These are phyloP conservation scores for Cylindroiulus punctatus DNA, from an alignment of 2,888 invertebrate species.

Conservation along the genomic window DNA sequence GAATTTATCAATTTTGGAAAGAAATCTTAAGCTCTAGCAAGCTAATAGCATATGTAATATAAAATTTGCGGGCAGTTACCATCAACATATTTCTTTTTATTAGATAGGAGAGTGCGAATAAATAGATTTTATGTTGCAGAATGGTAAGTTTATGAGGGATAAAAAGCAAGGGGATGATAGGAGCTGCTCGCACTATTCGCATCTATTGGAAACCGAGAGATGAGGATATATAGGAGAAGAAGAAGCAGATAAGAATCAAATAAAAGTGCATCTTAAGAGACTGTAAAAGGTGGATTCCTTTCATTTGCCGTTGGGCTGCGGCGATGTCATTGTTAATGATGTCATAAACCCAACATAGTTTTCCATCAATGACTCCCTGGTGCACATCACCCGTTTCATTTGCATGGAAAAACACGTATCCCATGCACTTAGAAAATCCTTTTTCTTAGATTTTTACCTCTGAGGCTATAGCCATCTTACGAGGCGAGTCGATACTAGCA, in stretches of 20 bases:
- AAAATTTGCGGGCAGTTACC: constrained; percentile 36
- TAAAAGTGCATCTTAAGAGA: constrained; percentile 47
- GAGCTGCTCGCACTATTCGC: neutral
- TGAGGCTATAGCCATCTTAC: neutral
- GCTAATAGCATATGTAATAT: constrained; percentile 38
- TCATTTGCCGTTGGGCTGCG: constrained; percentile 45
- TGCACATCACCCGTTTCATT: constrained; percentile 47
- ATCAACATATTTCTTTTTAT: constrained; percentile 47
- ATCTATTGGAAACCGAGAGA: constrained; percentile 19
- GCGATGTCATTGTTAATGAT: constrained; percentile 47
- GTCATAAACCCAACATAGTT: constrained; percentile 44
- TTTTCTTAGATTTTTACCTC: constrained; percentile 25
- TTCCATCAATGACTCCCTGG: constrained; percentile 45
- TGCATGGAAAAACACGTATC: constrained; percentile 43
- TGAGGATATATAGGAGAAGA: neutral
- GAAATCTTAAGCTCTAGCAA: neutral
- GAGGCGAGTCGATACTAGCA: neutral
- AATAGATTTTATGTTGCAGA: constrained; percentile 43
- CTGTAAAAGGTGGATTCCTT: constrained; percentile 47
- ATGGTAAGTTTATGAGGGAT: constrained; percentile 39
- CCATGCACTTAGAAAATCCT: constrained; percentile 16
- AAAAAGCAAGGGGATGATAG: constrained; percentile 37
- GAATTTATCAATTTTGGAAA: neutral
- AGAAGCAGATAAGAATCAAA: constrained; percentile 43
- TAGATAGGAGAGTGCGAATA: constrained; percentile 15